Evolutionary conservation across 1,140 invertebrate genomes (phyloP).

Genomic region (Alviniconcha marisindica): DNA sequence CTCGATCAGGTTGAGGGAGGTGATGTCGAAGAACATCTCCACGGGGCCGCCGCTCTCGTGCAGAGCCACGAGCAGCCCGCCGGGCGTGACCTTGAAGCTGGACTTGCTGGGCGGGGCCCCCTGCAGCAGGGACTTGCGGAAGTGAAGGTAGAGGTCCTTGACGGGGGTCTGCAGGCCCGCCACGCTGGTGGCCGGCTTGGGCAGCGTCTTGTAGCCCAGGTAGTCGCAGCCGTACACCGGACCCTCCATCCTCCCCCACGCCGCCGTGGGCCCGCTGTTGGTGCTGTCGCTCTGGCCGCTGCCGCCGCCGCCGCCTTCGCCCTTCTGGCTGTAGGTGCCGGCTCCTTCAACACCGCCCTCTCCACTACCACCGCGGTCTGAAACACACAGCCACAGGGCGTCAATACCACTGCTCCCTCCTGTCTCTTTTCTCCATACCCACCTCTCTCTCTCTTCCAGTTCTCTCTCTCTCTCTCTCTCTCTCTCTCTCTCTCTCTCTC

Average conservation of each 20-base stretch:
- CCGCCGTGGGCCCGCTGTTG: background rate
- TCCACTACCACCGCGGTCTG: background rate
- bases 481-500: background rate
- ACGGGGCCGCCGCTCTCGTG: conserved; percentile 43
- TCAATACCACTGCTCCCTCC: too few relatives aligned
- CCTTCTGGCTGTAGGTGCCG: conserved; percentile 20
- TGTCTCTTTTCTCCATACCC: too few relatives aligned
- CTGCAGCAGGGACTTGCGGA: conserved; percentile 42
- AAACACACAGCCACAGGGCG: background rate
- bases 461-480: too few relatives aligned
- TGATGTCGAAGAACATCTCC: conserved; percentile 59
- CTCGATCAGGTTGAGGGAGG: conserved; percentile 56
- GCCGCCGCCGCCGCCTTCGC: background rate
- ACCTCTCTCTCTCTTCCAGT: too few relatives aligned
- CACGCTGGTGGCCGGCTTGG: conserved; percentile 61
- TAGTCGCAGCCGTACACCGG: conserved; percentile 55
- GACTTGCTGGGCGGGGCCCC: conserved; percentile 41
- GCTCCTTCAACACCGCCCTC: background rate
- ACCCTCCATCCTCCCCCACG: conserved; percentile 53
- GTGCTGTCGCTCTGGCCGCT: background rate
- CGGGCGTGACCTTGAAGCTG: conserved; percentile 50
- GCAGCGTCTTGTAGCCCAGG: conserved; percentile 55
- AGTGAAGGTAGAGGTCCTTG: conserved; percentile 61
- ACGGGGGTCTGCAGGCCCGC: conserved; percentile 58
- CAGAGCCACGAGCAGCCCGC: conserved; percentile 46